Percentiles rank a stretch among this genome's conserved stretches.
Evolutionary conservation across 2,797 vertebrate species (phyloP).

Genomic region (Chromis chromis): DNA sequence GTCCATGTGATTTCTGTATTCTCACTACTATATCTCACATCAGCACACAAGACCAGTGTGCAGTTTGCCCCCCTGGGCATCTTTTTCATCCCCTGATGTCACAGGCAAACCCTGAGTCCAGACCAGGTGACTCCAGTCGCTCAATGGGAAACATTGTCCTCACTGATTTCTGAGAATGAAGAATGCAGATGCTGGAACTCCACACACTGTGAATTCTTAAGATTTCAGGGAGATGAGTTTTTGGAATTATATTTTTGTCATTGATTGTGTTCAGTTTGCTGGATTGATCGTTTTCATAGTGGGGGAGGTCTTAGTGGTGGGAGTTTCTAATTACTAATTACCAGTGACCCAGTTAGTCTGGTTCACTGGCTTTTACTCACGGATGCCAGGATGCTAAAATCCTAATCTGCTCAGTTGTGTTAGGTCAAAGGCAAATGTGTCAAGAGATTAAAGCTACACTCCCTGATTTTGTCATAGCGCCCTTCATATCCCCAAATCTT

Average conservation of each 20-base stretch:
- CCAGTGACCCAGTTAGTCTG: constrained; percentile 50
- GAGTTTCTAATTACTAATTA: constrained; percentile 54
- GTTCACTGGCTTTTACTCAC: constrained; percentile 51
- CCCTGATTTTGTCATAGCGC: neutral
- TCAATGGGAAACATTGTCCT: constrained; percentile 67
- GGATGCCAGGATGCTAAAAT: constrained; percentile 42
- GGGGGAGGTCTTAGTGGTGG: constrained; percentile 22
- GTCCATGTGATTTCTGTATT: constrained; percentile 63
- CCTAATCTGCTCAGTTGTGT: constrained; percentile 51
- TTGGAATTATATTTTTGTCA: constrained; percentile 17
- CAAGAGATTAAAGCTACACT: constrained; percentile 37
- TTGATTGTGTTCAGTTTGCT: constrained; percentile 17
- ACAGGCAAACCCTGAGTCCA: constrained; percentile 32
- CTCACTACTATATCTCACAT: constrained; percentile 30
- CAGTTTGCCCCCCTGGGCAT: constrained; percentile 34
- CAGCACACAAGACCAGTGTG: constrained; percentile 67
- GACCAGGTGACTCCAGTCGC: constrained; percentile 69
- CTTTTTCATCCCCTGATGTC: constrained; percentile 49
- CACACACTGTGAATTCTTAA: neutral
- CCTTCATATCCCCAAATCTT: neutral
- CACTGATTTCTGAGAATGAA: constrained; percentile 41
- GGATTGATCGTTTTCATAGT: constrained; percentile 19
- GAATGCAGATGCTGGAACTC: constrained; percentile 1
- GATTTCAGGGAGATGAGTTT: neutral
- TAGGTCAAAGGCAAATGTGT: constrained; percentile 39